Conservation (phyloP, 2,797 vertebrate genomes). For the Pipistrellus pygmaeus region DNA sequence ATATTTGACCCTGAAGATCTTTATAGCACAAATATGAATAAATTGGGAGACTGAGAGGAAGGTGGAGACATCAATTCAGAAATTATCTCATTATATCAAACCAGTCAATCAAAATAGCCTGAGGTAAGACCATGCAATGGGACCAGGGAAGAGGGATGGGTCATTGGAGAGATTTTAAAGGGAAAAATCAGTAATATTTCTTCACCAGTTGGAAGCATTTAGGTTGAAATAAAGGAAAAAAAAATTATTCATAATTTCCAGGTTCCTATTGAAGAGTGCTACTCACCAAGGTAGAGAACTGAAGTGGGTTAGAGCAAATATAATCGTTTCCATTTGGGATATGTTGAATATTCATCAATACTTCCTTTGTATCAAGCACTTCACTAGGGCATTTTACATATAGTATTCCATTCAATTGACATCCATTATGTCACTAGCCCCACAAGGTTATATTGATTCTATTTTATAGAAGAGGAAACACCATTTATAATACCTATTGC, state of each 20-base stretch:
- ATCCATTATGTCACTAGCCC: background rate
- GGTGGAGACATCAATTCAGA: background rate
- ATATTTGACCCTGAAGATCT: background rate
- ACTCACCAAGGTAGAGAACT: background rate
- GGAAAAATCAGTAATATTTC: background rate
- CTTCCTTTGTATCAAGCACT: background rate
- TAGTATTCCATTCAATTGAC: background rate
- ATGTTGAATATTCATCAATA: background rate
- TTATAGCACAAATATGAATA: background rate
- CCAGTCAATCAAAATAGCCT: background rate
- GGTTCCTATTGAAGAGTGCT: background rate
- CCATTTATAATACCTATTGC: background rate
- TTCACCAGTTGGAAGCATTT: background rate
- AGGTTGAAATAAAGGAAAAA: background rate
- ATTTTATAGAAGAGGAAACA: conserved; percentile 16
- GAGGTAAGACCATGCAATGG: background rate
- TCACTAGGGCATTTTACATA: background rate
- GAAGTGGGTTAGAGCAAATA: background rate
- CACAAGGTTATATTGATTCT: background rate
- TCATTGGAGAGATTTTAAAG: background rate
- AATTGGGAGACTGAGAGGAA: background rate
- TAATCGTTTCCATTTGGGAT: background rate
- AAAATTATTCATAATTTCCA: background rate
- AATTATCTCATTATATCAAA: background rate
- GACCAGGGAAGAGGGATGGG: background rate